Percentiles rank a stretch among this genome's conserved stretches.
phyloP scores from a whole-genome alignment of 2,888 invertebrate species.

The Microplitis deprimator region DNA sequence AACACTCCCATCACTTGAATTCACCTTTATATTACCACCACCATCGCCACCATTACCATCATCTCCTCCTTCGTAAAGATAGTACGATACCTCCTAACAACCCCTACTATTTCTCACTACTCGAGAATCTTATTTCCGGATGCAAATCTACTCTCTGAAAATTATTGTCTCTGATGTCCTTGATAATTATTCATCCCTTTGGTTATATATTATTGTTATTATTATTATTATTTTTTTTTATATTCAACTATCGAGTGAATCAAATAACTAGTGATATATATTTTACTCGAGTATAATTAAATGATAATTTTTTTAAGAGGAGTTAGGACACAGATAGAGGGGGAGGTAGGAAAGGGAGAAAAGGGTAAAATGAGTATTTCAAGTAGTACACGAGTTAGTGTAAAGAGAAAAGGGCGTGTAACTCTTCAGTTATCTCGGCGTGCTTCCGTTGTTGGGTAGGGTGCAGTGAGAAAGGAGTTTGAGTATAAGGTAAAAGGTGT shows the following conservation, averaged over 20 bases:
- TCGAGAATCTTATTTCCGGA: constrained; percentile 65
- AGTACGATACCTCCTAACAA: constrained; percentile 55
- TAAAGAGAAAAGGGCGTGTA: constrained; percentile 63
- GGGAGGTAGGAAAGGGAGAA: neutral
- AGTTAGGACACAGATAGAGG: neutral
- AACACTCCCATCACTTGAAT: constrained; percentile 45
- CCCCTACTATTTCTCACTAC: constrained; percentile 53
- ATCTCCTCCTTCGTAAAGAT: constrained; percentile 39
- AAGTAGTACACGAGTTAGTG: constrained; percentile 40
- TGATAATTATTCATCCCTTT: neutral
- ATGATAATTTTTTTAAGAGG: constrained; percentile 19
- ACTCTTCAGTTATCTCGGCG: constrained; percentile 68
- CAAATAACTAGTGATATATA: neutral
- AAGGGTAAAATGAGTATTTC: neutral
- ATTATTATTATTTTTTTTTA: constrained; percentile 7
- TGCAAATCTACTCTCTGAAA: constrained; percentile 12
- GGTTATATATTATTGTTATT: neutral
- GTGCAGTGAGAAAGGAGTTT: constrained; percentile 32
- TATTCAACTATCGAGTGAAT: constrained; percentile 10
- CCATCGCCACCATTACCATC: constrained; percentile 1
- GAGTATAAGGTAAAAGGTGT: constrained; percentile 43
- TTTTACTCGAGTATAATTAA: constrained; percentile 6
- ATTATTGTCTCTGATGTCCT: constrained; percentile 6
- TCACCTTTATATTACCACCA: constrained; percentile 27
- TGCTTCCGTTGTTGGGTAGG: constrained; percentile 60